Conservation (phyloP, 23 tunicate species). For the Halocynthia roretzi region DNA sequence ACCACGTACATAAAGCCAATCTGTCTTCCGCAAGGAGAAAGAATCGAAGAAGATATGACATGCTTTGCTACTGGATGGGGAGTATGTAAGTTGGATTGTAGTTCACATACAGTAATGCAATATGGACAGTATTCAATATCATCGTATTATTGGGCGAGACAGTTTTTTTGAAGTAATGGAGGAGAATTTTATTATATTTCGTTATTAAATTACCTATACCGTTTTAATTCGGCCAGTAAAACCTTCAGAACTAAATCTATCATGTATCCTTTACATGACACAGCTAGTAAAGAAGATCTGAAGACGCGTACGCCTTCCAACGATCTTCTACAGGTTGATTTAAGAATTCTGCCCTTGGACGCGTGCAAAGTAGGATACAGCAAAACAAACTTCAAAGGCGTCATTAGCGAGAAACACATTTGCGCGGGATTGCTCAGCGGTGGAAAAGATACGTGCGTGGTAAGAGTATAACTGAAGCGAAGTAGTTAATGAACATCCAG, state of each 20-base stretch:
- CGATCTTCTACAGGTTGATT: neutral
- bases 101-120: no score
- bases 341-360: conserved; percentile 10
- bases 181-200: no score
- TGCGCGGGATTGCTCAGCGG: conserved; percentile 18
- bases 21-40: neutral
- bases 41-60: neutral
- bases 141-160: no score
- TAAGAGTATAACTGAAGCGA: neutral
- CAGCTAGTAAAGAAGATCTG: neutral
- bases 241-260: neutral
- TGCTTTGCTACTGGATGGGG: neutral
- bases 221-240: no score
- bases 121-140: no score
- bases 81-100: neutral
- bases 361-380: conserved; percentile 6
- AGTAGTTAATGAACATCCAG: no score
- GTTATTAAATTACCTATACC: no score
- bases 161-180: no score
- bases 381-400: neutral
- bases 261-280: neutral
- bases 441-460: conserved; percentile 26
- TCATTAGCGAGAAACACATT: neutral
- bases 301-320: neutral
- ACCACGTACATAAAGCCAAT: neutral